phyloP scores from a whole-genome alignment of 2,797 vertebrate genomes.

The Periparus ater region DNA sequence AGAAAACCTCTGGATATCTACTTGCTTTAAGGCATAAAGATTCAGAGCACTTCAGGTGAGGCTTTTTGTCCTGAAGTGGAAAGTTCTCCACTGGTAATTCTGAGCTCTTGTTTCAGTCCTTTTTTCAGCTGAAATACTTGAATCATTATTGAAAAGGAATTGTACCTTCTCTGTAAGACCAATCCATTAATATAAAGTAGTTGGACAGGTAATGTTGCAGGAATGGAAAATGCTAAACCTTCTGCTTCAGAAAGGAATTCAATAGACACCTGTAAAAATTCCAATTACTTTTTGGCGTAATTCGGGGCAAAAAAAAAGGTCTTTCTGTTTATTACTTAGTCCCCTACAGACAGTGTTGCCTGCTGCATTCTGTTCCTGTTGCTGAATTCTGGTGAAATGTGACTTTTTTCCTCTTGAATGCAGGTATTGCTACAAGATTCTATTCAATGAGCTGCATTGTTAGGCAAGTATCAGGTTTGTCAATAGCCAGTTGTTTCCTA shows the following conservation, averaged over 20 bases:
- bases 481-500: not conserved
- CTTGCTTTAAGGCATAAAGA: not conserved
- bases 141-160: not conserved
- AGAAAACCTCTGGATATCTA: not conserved
- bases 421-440: not conserved
- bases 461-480: not conserved
- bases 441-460: not conserved
- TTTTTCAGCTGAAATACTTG: not conserved
- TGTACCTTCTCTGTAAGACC: not conserved
- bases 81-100: not conserved
- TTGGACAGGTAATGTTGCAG: not conserved
- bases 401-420: not conserved
- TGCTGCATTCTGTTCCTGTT: not conserved
- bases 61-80: not conserved
- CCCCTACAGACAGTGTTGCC: not conserved
- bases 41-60: not conserved
- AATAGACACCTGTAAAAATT: not conserved
- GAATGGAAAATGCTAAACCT: not conserved
- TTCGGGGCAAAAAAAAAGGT: fast-evolving
- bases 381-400: not conserved
- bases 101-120: not conserved
- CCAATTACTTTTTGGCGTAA: not conserved
- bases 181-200: not conserved
- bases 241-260: not conserved
- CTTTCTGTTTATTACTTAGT: not conserved